Base-by-base conservation (phyloP, 2,888 invertebrate genomes). In the Nasonia oneida region DNA sequence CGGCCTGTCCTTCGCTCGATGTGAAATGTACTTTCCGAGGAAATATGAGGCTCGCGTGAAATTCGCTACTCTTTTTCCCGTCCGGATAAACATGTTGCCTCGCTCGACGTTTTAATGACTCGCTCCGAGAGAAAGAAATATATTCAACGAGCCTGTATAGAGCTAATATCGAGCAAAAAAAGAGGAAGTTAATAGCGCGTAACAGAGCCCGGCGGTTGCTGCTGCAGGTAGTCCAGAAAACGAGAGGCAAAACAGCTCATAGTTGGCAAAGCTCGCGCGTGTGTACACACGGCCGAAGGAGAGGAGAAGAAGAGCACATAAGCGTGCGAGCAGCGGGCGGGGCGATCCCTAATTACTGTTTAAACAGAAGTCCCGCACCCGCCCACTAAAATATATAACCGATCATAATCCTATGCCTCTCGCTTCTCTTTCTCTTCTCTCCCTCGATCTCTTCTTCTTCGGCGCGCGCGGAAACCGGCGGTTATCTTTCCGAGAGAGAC, bases 311-410 rank as follows among this genome's bases (percentile, higher is more conserved):
- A 89, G 87, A 86, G 37, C 37, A 86, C 88, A 29, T 29, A 90
- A 91, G 91, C 91, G 91, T 91, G 29, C 29, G 91, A 91, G 89
- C 89, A 90, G 90, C 57, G 90, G 92, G 92, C 91, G 92, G 91
- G 90, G 92, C 90, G 88, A 88, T 90, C 87, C 90, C 92, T 93
- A 93, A 93, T 93, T 92, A 91, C 92, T 91, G 90, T 89, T 92
- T 92, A 93, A 93, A 93, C 93, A 90, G 93, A 89, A 93, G 93
- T 92, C 91, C 90, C 90, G 37, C 29, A 90, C 90, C 91, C 93
- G 92, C 93, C 93, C 91, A 93, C 92, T 90, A 91, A 92, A 92
- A 80, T 71, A 80, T 89, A 92, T 90, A 92, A 90, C 91, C 92
- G 92, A 91, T 92, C 92, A 91, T 91, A 92, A 91, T 92, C 91